phyloP scores from a whole-genome alignment of 2,113 vertebrate species.

The Pomatorhinus ruficollis region DNA sequence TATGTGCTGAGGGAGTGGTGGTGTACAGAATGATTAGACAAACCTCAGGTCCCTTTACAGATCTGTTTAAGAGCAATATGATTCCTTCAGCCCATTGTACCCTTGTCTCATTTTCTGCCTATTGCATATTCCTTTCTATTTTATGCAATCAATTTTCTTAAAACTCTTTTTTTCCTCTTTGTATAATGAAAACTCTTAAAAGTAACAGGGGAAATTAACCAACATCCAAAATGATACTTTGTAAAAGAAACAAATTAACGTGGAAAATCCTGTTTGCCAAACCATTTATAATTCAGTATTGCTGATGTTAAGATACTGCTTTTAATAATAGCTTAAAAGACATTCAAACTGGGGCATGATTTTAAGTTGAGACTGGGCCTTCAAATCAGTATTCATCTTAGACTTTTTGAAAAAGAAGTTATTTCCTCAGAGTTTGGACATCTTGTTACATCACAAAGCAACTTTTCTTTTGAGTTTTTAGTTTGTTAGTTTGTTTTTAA shows the following conservation, averaged over 20 bases:
- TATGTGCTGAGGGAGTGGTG: background rate
- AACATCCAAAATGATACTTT: background rate
- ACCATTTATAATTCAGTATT: background rate
- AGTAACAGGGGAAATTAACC: slow-evolving; percentile 29
- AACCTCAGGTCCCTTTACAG: background rate
- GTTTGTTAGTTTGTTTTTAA: background rate
- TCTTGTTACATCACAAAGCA: background rate
- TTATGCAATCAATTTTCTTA: background rate
- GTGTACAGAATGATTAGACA: background rate
- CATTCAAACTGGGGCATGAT: background rate
- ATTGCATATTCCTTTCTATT: background rate
- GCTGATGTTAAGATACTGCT: background rate
- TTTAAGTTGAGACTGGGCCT: background rate
- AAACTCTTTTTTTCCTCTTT: background rate
- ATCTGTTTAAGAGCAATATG: background rate
- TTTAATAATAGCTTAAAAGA: background rate
- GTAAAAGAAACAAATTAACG: background rate
- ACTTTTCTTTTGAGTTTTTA: background rate
- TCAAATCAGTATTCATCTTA: background rate
- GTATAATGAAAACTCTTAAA: background rate
- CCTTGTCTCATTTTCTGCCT: background rate
- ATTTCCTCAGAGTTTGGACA: background rate
- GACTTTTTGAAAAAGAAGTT: background rate
- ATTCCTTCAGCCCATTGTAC: background rate
- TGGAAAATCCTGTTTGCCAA: background rate